phyloP scores from a whole-genome alignment of 2,113 vertebrate species.

The Ciconia stormi region DNA sequence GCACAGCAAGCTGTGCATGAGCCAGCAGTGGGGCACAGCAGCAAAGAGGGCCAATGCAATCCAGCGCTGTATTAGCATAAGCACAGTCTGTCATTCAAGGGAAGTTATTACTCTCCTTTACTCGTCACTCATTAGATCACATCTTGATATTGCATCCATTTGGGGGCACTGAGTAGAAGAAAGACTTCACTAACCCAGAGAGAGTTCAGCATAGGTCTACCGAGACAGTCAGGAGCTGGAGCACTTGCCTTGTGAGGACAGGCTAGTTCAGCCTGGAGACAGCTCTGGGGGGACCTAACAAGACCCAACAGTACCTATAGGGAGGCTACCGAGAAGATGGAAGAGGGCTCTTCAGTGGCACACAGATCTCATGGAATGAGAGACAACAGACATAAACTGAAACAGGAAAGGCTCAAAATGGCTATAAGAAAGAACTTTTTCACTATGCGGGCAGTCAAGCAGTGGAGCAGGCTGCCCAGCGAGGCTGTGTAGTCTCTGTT shows the following conservation, averaged over 20 bases:
- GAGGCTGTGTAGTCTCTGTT: background rate
- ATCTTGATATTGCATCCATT: background rate
- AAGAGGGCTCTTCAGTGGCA: background rate
- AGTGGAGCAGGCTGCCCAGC: background rate
- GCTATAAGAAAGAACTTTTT: background rate
- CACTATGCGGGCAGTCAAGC: background rate
- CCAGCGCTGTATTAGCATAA: background rate
- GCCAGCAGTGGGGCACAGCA: background rate
- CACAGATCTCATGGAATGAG: background rate
- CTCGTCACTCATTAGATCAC: background rate
- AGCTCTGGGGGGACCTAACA: background rate
- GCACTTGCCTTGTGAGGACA: background rate
- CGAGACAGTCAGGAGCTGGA: background rate
- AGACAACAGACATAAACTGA: background rate
- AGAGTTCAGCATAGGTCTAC: background rate
- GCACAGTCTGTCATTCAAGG: background rate
- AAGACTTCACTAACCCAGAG: background rate
- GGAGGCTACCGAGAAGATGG: rapidly evolving
- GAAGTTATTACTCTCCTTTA: background rate
- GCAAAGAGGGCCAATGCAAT: background rate
- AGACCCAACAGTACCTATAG: background rate
- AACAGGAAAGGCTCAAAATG: background rate
- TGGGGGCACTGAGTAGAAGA: background rate
- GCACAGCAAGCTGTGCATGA: background rate
- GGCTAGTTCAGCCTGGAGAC: background rate